phyloP scores from a whole-genome alignment of 2,797 vertebrate species.

The Coluber constrictor region DNA sequence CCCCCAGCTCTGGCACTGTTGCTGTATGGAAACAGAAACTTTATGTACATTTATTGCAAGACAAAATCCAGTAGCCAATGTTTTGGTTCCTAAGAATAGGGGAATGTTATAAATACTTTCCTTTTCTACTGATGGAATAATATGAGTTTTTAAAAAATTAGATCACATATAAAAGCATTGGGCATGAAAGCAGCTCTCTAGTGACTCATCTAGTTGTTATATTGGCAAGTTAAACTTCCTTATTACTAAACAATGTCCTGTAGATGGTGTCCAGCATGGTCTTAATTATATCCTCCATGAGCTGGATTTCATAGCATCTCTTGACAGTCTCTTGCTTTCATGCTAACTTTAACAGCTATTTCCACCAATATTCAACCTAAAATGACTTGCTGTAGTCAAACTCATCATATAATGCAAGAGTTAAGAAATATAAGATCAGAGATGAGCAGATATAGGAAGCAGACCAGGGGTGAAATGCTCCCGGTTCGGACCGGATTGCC shows the following conservation, averaged over 20 bases:
- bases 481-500: no score
- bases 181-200: slow-evolving; percentile 16
- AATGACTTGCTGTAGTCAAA: background rate
- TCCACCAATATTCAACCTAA: background rate
- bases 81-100: background rate
- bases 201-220: slow-evolving; percentile 3
- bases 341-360: background rate
- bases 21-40: no score
- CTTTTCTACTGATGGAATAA: background rate
- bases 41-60: background rate
- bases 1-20: background rate
- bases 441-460: background rate
- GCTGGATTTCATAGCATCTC: slow-evolving; percentile 1
- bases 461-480: background rate
- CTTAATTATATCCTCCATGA: slow-evolving; percentile 10
- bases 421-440: background rate
- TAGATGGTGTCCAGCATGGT: background rate
- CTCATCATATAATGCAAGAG: background rate
- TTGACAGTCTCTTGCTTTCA: background rate
- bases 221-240: background rate
- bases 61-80: background rate
- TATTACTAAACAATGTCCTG: background rate
- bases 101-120: background rate
- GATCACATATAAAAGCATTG: background rate
- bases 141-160: background rate